Conservation (phyloP, 2,888 invertebrate species). For the Drosophila nr. fundita region DNA sequence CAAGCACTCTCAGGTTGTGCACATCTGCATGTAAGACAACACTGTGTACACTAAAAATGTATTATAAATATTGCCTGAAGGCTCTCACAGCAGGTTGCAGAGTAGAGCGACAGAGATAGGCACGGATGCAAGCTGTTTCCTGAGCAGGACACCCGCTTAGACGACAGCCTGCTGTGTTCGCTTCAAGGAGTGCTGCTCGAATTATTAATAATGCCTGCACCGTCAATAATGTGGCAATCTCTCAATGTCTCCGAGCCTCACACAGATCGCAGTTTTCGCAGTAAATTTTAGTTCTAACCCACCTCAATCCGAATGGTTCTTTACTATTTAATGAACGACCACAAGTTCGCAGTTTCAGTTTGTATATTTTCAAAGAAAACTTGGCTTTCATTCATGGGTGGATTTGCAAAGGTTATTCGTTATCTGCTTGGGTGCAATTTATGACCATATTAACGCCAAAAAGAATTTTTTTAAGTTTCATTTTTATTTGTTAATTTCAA, state of each 20-base stretch:
- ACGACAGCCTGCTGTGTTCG: conserved; percentile 24
- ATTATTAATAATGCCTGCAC: conserved; percentile 62
- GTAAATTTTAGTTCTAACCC: not conserved
- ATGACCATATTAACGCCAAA: conserved; percentile 15
- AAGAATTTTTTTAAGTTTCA: conserved; percentile 4
- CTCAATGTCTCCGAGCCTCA: conserved; percentile 13
- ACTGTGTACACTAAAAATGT: conserved; percentile 18
- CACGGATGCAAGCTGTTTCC: conserved; percentile 31
- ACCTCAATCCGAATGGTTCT: conserved; percentile 1
- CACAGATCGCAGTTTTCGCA: not conserved
- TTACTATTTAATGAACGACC: conserved; percentile 66
- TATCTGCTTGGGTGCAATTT: conserved; percentile 8
- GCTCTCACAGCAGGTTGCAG: conserved; percentile 36
- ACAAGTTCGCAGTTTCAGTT: conserved; percentile 6
- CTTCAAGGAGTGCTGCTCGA: conserved; percentile 35
- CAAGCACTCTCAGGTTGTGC: conserved; percentile 33
- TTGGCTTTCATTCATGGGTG: conserved; percentile 27
- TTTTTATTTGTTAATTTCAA: conserved; percentile 46
- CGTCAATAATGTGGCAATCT: conserved; percentile 58
- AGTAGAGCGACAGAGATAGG: not conserved
- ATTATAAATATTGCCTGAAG: conserved; percentile 59
- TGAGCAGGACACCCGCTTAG: conserved; percentile 20
- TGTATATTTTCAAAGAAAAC: conserved; percentile 37
- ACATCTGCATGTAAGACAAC: conserved; percentile 25
- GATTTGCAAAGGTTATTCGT: conserved; percentile 9